Conservation (phyloP, 2,888 invertebrate genomes). For the Ochropleura leucogaster region DNA sequence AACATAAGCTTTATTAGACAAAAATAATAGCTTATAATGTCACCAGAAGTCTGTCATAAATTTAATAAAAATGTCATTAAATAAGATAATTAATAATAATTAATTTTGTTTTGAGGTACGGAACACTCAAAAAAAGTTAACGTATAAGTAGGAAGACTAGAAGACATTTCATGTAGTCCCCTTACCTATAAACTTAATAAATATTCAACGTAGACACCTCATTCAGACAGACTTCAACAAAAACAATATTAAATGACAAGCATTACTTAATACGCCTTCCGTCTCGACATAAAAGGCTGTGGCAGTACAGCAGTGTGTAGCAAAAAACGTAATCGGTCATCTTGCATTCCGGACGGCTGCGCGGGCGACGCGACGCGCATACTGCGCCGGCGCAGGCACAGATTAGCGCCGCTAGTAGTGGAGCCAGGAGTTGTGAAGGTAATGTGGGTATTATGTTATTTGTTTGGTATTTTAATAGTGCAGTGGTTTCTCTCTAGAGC, state of each 20-base stretch:
- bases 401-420: slow-evolving; percentile 61
- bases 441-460: not conserved
- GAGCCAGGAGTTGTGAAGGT: slow-evolving; percentile 26
- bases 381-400: slow-evolving; percentile 53
- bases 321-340: slow-evolving; percentile 72
- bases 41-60: too few species aligned
- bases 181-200: not conserved
- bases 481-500: not conserved
- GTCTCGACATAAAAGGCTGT: slow-evolving; percentile 32
- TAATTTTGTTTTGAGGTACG: too few species aligned
- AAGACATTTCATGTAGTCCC: too few species aligned
- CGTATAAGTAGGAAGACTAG: too few species aligned
- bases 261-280: slow-evolving; percentile 46
- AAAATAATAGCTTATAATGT: too few species aligned
- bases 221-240: slow-evolving; percentile 1
- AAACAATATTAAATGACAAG: slow-evolving; percentile 32
- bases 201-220: not conserved
- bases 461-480: not conserved
- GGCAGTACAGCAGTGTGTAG: slow-evolving; percentile 37
- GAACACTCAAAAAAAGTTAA: too few species aligned
- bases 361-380: slow-evolving; percentile 62
- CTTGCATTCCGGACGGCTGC: slow-evolving; percentile 67
- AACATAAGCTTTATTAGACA: too few species aligned
- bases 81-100: too few species aligned
- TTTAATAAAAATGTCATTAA: too few species aligned